These are phyloP conservation scores for Margarornis squamiger DNA, from an alignment of 2,797 vertebrate species.

Conservation along the genomic window DNA sequence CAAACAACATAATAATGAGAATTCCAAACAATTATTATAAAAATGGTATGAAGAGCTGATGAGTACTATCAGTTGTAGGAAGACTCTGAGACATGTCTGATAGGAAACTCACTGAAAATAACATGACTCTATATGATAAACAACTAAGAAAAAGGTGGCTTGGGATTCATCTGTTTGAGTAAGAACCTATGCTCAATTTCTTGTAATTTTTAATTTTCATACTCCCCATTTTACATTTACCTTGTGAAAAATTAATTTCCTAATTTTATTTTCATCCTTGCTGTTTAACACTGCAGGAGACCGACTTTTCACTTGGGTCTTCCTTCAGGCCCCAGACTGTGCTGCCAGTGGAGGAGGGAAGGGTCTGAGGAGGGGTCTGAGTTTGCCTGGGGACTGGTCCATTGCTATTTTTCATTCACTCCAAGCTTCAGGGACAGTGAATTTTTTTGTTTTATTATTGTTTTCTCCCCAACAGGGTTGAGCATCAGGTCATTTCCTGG, in stretches of 20 bases:
- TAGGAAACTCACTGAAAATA: not conserved
- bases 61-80: not conserved
- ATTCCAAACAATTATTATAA: not conserved
- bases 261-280: not conserved
- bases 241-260: not conserved
- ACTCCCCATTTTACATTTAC: not conserved
- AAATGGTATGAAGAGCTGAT: not conserved
- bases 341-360: not conserved
- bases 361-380: not conserved
- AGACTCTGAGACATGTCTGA: not conserved
- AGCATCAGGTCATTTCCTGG: not conserved
- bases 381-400: not conserved
- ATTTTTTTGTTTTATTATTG: not conserved
- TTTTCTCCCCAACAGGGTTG: not conserved
- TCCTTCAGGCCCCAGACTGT: not conserved
- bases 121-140: not conserved
- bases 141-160: not conserved
- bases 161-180: not conserved
- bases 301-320: not conserved
- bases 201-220: not conserved
- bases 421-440: not conserved
- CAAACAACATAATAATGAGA: not conserved
- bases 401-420: not conserved
- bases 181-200: not conserved
- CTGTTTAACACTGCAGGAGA: not conserved